These are phyloP conservation scores for Brassicogethes aeneus DNA, from an alignment of 2,888 invertebrate genomes.

Conservation along the genomic window DNA sequence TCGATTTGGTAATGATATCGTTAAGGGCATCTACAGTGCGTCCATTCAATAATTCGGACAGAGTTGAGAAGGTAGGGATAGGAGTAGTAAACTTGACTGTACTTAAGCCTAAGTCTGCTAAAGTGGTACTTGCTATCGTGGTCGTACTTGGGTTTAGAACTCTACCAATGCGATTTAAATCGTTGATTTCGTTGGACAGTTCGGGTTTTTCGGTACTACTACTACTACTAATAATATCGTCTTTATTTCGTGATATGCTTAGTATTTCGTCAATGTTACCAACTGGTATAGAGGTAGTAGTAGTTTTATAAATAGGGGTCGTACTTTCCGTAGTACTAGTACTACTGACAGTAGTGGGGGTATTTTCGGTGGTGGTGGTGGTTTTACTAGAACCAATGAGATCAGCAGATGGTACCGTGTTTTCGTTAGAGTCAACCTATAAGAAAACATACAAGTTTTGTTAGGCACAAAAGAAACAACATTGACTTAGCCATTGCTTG, in stretches of 20 bases:
- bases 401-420: slow-evolving; percentile 16
- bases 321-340: slow-evolving; percentile 5
- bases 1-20: slow-evolving; percentile 44
- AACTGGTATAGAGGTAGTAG: too few species aligned
- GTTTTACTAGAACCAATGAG: slow-evolving; percentile 7
- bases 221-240: too few species aligned
- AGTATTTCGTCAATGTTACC: too few species aligned
- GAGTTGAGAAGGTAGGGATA: slow-evolving; percentile 48
- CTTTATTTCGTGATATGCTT: too few species aligned
- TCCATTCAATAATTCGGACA: slow-evolving; percentile 53
- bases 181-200: too few species aligned
- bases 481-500: not conserved
- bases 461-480: not conserved
- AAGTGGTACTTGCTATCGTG: not conserved
- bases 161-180: too few species aligned
- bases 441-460: slow-evolving; percentile 5
- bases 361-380: not conserved
- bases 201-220: too few species aligned
- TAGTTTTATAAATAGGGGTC: too few species aligned
- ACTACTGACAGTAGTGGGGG: not conserved
- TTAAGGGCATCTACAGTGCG: slow-evolving; percentile 52
- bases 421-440: slow-evolving; percentile 24
- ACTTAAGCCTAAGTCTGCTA: not conserved
- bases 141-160: slow-evolving; percentile 7
- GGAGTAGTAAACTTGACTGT: slow-evolving; percentile 35